Conservation (phyloP, 2,797 vertebrate species). For the Dermochelys coriacea region DNA sequence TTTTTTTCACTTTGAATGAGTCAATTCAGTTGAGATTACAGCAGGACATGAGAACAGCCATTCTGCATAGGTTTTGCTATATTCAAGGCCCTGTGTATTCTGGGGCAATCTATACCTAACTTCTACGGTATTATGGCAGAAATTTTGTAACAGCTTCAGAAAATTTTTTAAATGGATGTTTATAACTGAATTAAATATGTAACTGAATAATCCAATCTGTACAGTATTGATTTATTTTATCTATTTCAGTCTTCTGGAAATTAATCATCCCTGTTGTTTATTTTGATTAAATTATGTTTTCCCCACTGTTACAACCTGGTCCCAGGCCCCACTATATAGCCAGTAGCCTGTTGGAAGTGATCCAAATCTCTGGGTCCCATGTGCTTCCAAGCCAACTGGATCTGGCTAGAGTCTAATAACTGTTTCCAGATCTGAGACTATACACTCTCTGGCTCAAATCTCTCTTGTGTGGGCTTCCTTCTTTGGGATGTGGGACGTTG, state of each 20-base stretch:
- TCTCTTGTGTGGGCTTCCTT: background rate
- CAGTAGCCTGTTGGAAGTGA: background rate
- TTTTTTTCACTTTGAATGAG: background rate
- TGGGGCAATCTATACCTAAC: background rate
- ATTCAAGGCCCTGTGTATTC: background rate
- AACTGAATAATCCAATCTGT: background rate
- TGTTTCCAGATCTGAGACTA: background rate
- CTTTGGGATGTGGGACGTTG: background rate
- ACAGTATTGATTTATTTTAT: background rate
- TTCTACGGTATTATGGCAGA: background rate
- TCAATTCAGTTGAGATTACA: background rate
- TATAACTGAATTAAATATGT: background rate
- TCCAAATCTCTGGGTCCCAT: background rate
- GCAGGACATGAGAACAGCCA: background rate
- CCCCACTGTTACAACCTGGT: background rate
- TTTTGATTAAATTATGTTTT: background rate
- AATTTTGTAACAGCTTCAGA: background rate
- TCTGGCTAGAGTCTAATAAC: background rate
- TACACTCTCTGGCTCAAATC: background rate
- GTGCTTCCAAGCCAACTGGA: background rate
- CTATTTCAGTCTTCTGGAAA: rapidly evolving
- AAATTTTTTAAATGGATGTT: background rate
- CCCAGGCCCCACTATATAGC: background rate
- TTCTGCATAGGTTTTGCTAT: background rate
- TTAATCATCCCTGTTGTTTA: background rate